Evolutionary conservation across 2,888 invertebrate genomes (phyloP).

Genomic region (Andrena fulva): DNA sequence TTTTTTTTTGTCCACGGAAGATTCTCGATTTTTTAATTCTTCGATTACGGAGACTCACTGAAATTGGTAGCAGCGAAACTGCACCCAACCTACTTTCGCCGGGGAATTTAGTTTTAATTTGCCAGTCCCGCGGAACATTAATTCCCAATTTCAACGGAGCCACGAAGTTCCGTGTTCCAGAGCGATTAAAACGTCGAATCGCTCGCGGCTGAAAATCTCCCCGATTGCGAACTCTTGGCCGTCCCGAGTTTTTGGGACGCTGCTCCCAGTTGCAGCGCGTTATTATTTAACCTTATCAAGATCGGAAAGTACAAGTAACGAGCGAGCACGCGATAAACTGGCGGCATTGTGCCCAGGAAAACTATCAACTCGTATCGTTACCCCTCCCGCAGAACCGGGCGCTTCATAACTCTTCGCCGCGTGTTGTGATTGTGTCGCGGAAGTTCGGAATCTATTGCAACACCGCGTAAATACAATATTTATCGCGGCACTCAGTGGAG

Average conservation of each 20-base stretch:
- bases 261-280: slow-evolving; percentile 7
- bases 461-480: slow-evolving; percentile 63
- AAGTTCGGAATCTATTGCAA: slow-evolving; percentile 52
- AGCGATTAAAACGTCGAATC: slow-evolving; percentile 35
- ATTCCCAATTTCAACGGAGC: background rate
- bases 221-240: slow-evolving; percentile 14
- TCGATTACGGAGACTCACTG: background rate
- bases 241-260: slow-evolving; percentile 23
- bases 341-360: slow-evolving; percentile 13
- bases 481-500: slow-evolving; percentile 55
- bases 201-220: slow-evolving; percentile 11
- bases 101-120: background rate
- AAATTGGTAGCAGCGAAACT: no score
- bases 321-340: slow-evolving; percentile 40
- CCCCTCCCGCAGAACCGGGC: background rate
- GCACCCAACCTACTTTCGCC: background rate
- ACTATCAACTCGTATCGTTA: slow-evolving; percentile 11
- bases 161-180: slow-evolving; percentile 26
- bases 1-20: background rate
- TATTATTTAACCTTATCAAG: slow-evolving; percentile 53
- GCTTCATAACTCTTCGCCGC: slow-evolving; percentile 23
- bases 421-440: slow-evolving; percentile 42
- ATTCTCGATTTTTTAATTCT: background rate
- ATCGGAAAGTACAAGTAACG: slow-evolving; percentile 42
- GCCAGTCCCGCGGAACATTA: background rate